Evolutionary conservation across 2,797 vertebrate genomes (phyloP).

Genomic region (Lepilemur septentrionalis): DNA sequence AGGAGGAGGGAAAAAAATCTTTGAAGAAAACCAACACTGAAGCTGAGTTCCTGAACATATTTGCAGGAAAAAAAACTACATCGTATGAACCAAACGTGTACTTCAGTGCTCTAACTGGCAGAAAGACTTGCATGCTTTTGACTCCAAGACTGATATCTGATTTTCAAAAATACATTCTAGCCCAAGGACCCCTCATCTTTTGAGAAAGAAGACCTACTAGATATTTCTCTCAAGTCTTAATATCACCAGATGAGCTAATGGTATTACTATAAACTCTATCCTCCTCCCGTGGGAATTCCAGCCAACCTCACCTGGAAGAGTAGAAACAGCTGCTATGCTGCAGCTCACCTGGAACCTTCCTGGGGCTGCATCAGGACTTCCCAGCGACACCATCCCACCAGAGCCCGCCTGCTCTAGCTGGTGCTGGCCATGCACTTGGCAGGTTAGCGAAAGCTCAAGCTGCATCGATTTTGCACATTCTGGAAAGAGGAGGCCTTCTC

Average conservation of each 20-base stretch:
- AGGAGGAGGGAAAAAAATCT: background rate
- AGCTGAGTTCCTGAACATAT: background rate
- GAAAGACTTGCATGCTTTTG: background rate
- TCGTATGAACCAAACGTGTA: background rate
- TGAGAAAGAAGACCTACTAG: background rate
- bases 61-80: background rate
- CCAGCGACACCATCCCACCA: accelerated
- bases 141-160: background rate
- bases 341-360: background rate
- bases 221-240: background rate
- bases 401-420: accelerated
- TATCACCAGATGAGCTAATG: accelerated
- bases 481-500: background rate
- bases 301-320: accelerated
- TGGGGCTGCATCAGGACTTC: accelerated
- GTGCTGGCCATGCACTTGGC: accelerated
- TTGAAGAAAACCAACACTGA: background rate
- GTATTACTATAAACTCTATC: too few species aligned
- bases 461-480: background rate
- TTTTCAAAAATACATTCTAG: background rate
- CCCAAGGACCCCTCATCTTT: background rate
- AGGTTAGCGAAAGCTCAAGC: background rate
- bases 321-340: accelerated
- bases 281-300: too few species aligned
- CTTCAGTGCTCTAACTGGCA: background rate